phyloP scores from a whole-genome alignment of 2,888 invertebrate genomes.

The Sepioteuthis lessoniana region DNA sequence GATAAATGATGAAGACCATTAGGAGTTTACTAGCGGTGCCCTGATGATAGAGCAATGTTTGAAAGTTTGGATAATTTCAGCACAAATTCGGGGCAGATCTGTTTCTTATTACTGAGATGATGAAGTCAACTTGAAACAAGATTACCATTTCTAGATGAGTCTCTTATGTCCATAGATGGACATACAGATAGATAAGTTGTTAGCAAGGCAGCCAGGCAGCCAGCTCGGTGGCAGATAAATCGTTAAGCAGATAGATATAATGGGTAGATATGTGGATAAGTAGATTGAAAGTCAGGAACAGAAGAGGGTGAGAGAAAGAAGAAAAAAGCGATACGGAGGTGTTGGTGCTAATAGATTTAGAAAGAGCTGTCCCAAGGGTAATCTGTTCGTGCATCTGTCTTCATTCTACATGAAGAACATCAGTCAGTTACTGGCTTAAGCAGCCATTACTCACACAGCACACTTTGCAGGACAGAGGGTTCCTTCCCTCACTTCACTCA shows the following conservation, averaged over 20 bases:
- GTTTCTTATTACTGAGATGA: neutral
- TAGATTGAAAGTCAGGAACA: neutral
- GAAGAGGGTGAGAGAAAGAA: neutral
- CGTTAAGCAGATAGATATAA: constrained; percentile 33
- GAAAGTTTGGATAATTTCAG: neutral
- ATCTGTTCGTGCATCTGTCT: constrained; percentile 14
- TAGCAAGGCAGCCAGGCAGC: neutral
- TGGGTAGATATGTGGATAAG: neutral
- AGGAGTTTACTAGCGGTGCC: neutral
- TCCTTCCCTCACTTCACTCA: neutral
- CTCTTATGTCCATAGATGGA: neutral
- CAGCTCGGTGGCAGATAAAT: neutral
- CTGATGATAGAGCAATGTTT: neutral
- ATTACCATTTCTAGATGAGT: neutral
- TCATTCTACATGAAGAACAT: constrained; percentile 33
- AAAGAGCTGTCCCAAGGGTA: constrained; percentile 33
- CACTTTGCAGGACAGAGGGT: neutral
- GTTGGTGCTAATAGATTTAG: constrained; percentile 10
- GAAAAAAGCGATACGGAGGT: neutral
- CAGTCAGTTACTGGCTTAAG: constrained; percentile 3
- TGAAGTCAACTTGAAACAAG: constrained; percentile 11
- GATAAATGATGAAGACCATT: neutral
- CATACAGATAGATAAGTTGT: neutral
- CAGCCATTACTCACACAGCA: constrained; percentile 33
- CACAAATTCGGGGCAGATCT: neutral